Percentiles rank a stretch among this genome's conserved stretches.
Conservation (phyloP, 2,888 invertebrate genomes). For the Dione vanillae region DNA sequence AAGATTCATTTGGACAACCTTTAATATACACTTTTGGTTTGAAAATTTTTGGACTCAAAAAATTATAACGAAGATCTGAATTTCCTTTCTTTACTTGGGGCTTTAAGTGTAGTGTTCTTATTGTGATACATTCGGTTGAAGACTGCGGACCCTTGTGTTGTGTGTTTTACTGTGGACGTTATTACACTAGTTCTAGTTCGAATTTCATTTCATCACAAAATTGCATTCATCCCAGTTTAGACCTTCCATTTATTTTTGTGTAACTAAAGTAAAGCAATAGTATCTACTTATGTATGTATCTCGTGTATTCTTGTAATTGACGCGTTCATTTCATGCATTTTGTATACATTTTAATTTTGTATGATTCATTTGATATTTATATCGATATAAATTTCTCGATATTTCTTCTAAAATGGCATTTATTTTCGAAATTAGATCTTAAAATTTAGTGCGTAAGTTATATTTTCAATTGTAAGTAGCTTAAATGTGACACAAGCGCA, state of each 20-base stretch:
- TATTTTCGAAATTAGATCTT: constrained; percentile 65
- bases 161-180: constrained; percentile 67
- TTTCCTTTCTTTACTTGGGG: constrained; percentile 53
- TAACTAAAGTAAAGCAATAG: constrained; percentile 24
- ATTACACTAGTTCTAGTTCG: constrained; percentile 44
- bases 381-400: constrained; percentile 26
- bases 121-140: constrained; percentile 79
- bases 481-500: constrained; percentile 50
- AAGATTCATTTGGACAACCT: constrained; percentile 15
- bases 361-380: constrained; percentile 17
- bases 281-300: constrained; percentile 41
- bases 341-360: not conserved
- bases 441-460: constrained; percentile 55
- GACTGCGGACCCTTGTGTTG: constrained; percentile 76
- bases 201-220: constrained; percentile 38
- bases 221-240: constrained; percentile 37
- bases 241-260: constrained; percentile 21
- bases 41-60: constrained; percentile 3
- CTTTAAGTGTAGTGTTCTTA: constrained; percentile 66
- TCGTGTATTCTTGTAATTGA: constrained; percentile 35
- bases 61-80: constrained; percentile 12
- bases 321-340: constrained; percentile 28
- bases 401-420: constrained; percentile 64
- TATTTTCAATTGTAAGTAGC: constrained; percentile 48
- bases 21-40: constrained; percentile 25